Evolutionary conservation across 2,797 vertebrate species (phyloP).

Genomic region (Amniataba percoides): DNA sequence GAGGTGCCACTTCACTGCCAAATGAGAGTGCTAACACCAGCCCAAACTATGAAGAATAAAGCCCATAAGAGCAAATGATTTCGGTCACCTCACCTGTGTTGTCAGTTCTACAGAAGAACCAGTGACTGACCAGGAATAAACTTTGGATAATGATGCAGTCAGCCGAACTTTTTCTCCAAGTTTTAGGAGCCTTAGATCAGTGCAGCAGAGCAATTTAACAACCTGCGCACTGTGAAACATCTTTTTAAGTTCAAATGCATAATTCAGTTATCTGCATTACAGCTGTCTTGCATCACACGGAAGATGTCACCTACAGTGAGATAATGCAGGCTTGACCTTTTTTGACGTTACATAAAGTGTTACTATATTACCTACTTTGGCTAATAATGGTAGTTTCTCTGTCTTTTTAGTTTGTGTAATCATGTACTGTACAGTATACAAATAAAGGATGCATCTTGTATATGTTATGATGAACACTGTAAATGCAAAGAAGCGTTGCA

Average conservation of each 20-base stretch:
- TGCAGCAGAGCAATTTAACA: conserved; percentile 28
- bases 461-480: conserved; percentile 14
- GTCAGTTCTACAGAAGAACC: conserved; percentile 16
- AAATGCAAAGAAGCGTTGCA: neutral
- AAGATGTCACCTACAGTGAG: conserved; percentile 45
- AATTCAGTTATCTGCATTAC: conserved; percentile 68
- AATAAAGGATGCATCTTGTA: neutral
- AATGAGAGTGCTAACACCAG: neutral
- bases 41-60: conserved; percentile 12
- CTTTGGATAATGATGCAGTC: neutral
- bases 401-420: neutral
- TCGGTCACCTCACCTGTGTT: neutral
- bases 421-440: neutral
- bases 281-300: conserved; percentile 69
- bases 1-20: conserved; percentile 16
- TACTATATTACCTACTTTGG: conserved; percentile 20
- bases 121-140: conserved; percentile 4
- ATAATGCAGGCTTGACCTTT: conserved; percentile 36
- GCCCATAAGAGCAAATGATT: conserved; percentile 6
- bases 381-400: neutral
- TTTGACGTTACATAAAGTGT: conserved; percentile 27
- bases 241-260: conserved; percentile 63
- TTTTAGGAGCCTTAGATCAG: conserved; percentile 30
- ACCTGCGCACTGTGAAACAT: conserved; percentile 30
- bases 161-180: neutral